phyloP scores from a whole-genome alignment of 92 coral and sea anemone species.

The Heliopora coerulea region DNA sequence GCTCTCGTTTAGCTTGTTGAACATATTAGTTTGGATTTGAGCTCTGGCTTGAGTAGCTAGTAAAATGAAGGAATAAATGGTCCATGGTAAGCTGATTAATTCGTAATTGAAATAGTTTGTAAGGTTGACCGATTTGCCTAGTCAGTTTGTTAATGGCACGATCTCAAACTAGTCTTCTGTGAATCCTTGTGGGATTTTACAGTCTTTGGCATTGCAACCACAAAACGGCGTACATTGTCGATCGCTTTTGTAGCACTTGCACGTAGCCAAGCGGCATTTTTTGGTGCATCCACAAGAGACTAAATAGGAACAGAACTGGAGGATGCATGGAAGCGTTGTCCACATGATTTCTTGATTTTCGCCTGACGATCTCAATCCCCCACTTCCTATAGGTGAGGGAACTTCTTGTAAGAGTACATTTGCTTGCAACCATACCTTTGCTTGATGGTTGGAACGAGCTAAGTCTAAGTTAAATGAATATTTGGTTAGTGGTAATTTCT shows the following conservation, averaged over 20 bases:
- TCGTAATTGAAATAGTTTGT: no score
- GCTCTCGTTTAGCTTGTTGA: no score
- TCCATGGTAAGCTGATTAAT: neutral
- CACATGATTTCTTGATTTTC: neutral
- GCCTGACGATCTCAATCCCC: slow-evolving; percentile 7
- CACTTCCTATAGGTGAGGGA: neutral
- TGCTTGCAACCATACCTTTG: slow-evolving; percentile 17
- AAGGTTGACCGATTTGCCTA: no score
- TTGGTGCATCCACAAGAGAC: slow-evolving; percentile 12
- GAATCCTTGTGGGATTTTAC: no score
- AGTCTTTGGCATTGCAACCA: slow-evolving; percentile 5
- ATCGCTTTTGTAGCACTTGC: slow-evolving; percentile 23
- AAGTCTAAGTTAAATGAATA: slow-evolving; percentile 11
- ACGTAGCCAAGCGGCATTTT: slow-evolving; percentile 19
- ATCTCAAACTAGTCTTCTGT: no score
- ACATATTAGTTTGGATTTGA: neutral
- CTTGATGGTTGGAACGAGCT: neutral
- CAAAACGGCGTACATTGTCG: slow-evolving; percentile 28
- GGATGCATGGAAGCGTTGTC: slow-evolving; percentile 6
- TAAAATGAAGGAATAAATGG: neutral
- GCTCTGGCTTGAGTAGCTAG: neutral
- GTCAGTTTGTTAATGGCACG: no score
- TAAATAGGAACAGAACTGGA: neutral
- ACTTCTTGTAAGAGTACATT: neutral
- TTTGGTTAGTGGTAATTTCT: slow-evolving; percentile 37